Conservation (phyloP, 1,140 invertebrate species). For the Aphaenogaster floridana region DNA sequence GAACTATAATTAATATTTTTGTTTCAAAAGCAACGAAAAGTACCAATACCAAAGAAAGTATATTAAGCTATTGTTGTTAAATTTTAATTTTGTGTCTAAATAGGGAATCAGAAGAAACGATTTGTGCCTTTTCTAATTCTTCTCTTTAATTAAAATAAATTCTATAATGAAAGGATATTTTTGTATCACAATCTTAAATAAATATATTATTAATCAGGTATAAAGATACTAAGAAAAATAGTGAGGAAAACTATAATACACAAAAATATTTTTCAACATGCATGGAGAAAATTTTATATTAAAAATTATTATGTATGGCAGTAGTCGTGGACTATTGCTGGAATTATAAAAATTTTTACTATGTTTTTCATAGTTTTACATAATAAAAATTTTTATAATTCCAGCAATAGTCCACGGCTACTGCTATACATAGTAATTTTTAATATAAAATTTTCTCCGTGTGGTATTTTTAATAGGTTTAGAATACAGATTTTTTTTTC, state of each 20-base stretch:
- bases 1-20: neutral
- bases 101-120: neutral
- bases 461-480: neutral
- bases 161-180: neutral
- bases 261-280: neutral
- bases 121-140: neutral
- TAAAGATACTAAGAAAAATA: neutral
- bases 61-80: neutral
- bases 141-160: neutral
- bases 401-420: no score
- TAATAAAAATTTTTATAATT: no score
- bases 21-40: neutral
- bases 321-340: no score
- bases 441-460: no score
- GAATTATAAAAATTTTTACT: no score
- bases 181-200: neutral
- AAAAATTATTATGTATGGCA: no score
- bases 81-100: neutral
- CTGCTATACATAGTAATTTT: no score
- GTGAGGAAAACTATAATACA: no score
- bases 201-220: neutral
- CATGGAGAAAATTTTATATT: no score
- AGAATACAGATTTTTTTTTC: neutral
- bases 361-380: no score
- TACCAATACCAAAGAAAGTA: neutral